Evolutionary conservation across 30 jellyfish, hydroid and myxozoan species (phyloP), one percentile per base, ranked within the genome.

Genomic region (Turritopsis dohrnii): DNA sequence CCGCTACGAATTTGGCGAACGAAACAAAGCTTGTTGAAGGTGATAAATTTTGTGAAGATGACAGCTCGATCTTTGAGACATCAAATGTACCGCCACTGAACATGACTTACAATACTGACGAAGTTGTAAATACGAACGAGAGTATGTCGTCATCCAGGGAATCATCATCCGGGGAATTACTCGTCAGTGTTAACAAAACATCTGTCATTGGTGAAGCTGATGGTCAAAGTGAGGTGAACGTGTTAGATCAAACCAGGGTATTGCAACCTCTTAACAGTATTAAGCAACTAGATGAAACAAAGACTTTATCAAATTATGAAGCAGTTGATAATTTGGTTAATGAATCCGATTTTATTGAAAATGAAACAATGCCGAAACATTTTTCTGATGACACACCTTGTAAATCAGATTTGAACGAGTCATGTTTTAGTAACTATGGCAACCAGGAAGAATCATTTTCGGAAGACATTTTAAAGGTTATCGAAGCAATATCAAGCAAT

Each of bases 361-460:
- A 82, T 71, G 83, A 82, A 54, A 71, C 84, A 18, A 82, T 82
- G 89, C 89, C 89, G 16, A 66, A 82, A 29, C 24, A 29, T 71
- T 21, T 80, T 52, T 18, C 31, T 22, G 89, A 82, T 17, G 89
- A 82, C 23, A 82, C 89, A n/a, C 89, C 89, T 17, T 52, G 73
- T 23, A 82, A 82, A 71, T 8, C 52, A 13, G 29, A 66, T 29
- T 82, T 82, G 17, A 71, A 66, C 28, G 89, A 71, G 41, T 80
- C 24, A 52, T 16, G 31, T 23, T 52, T 41, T 22, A 66, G 66
- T 25, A 66, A 54, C 28, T 21, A 20, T 0, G 87, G 53, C 18
- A 74, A 74, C 21, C 31, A 27, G 26, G 13, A 41, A 3, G 60
- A 41, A 41, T 71, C 89, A 1, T 82, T 82, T 4, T 65, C 83